A percentile compares a stretch with the other conserved stretches of the same genome.
Conservation (phyloP, 1,140 invertebrate species). For the Nasonia vitripennis region DNA sequence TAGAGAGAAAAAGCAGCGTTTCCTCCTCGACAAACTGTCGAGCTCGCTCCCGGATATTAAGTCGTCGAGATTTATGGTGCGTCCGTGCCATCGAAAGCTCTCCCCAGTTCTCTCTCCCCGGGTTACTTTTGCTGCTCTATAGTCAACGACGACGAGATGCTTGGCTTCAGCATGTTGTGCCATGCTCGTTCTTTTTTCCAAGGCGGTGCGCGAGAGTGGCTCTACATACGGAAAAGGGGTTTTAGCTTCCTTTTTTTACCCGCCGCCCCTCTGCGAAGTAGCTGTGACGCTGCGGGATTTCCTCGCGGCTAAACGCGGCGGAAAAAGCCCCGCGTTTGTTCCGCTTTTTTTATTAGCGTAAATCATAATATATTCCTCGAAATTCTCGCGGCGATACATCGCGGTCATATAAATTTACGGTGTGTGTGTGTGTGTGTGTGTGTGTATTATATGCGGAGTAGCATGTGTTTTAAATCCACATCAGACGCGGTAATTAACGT, state of each 20-base stretch:
- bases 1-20: neutral
- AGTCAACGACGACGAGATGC: neutral
- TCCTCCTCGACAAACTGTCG: neutral
- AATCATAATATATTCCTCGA: too few species aligned
- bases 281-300: too few species aligned
- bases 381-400: neutral
- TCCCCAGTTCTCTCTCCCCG: neutral
- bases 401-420: constrained; percentile 7
- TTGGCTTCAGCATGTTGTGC: neutral
- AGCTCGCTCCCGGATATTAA: neutral
- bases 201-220: neutral
- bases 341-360: too few species aligned
- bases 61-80: neutral
- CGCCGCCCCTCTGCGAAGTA: neutral
- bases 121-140: neutral
- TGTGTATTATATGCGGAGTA: too few species aligned
- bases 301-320: too few species aligned
- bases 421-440: neutral
- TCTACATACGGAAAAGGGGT: too few species aligned
- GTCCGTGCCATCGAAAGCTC: neutral
- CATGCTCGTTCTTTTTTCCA: neutral
- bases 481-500: neutral
- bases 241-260: neutral
- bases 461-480: neutral
- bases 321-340: too few species aligned